These are phyloP conservation scores for Idaea aversata DNA, from an alignment of 2,888 invertebrate species.

Conservation along the genomic window DNA sequence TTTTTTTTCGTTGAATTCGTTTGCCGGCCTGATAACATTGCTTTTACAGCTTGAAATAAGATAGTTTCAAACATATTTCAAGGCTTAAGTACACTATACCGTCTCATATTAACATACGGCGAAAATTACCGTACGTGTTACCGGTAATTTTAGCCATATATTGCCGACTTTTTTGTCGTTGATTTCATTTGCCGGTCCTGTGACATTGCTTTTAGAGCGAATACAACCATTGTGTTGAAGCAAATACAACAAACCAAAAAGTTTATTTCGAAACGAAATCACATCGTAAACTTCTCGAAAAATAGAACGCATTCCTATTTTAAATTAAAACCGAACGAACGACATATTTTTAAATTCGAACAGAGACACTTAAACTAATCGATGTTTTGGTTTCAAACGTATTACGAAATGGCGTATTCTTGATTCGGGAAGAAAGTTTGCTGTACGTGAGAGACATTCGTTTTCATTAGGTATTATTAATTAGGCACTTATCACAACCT, in stretches of 20 bases:
- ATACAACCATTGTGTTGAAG: too few species aligned
- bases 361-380: conserved; percentile 77
- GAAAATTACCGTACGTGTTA: too few species aligned
- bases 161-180: too few species aligned
- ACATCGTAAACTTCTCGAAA: conserved; percentile 74
- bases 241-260: background rate
- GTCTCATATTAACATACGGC: too few species aligned
- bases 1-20: too few species aligned
- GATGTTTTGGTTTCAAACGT: conserved; percentile 76
- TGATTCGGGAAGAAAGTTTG: background rate
- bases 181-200: too few species aligned
- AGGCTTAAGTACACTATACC: too few species aligned
- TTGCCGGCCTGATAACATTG: too few species aligned
- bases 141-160: too few species aligned
- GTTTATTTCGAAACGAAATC: conserved; percentile 24
- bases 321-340: conserved; percentile 75
- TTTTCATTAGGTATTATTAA: background rate
- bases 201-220: too few species aligned
- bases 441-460: background rate
- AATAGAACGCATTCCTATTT: conserved; percentile 73
- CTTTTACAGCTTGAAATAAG: too few species aligned
- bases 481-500: background rate
- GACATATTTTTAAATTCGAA: conserved; percentile 80
- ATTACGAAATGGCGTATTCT: conserved; percentile 51
- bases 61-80: too few species aligned